Conservation (phyloP, 2,888 invertebrate species). For the Amphipyra berbera region DNA sequence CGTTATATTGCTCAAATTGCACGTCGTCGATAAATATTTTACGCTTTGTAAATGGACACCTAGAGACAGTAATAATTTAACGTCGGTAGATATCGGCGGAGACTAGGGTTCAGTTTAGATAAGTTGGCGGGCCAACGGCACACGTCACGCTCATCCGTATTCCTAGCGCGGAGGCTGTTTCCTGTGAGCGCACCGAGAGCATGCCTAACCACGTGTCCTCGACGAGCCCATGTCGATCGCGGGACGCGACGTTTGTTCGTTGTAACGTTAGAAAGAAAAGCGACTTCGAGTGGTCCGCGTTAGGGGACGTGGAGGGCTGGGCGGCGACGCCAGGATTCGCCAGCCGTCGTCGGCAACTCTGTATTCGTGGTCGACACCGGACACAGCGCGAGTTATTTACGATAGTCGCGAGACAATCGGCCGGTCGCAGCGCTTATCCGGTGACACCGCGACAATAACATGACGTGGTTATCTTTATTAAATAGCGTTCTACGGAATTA, state of each 20-base stretch:
- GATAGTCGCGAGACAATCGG: conserved; percentile 87
- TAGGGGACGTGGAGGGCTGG: conserved; percentile 57
- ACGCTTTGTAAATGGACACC: conserved; percentile 63
- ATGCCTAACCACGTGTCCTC: conserved; percentile 67
- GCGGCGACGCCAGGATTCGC: conserved; percentile 73
- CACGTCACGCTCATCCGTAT: conserved; percentile 86
- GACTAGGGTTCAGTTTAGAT: conserved; percentile 65
- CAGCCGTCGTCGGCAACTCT: conserved; percentile 77
- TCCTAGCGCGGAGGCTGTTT: conserved; percentile 82
- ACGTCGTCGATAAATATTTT: conserved; percentile 65
- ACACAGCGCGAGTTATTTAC: conserved; percentile 87
- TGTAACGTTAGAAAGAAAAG: conserved; percentile 47
- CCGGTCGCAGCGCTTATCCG: conserved; percentile 86
- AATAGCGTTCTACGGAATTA: conserved; percentile 84
- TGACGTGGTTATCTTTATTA: conserved; percentile 88
- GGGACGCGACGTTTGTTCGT: conserved; percentile 45
- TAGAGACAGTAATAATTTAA: conserved; percentile 67
- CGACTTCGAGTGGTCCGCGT: conserved; percentile 42
- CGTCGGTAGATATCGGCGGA: conserved; percentile 65
- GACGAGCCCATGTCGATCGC: conserved; percentile 62
- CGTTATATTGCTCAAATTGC: conserved; percentile 77
- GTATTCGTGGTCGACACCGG: conserved; percentile 85
- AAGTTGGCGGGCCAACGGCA: conserved; percentile 67
- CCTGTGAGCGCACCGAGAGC: conserved; percentile 77
- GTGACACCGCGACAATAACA: conserved; percentile 86